These are phyloP conservation scores for Charanyca ferruginea DNA, from an alignment of 2,888 invertebrate species.

Conservation along the genomic window DNA sequence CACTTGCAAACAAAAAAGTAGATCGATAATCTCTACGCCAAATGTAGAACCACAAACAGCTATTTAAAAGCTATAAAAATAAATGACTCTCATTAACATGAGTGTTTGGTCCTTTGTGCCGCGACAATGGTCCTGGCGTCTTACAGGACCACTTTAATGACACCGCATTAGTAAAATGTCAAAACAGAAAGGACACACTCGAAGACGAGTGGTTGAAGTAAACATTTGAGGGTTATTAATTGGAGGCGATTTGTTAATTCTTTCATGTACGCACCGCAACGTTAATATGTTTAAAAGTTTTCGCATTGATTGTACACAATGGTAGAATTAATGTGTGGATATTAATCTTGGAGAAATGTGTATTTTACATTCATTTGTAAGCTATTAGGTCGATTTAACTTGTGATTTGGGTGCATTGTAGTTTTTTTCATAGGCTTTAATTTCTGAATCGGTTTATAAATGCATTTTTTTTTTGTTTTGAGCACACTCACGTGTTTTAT, in stretches of 20 bases:
- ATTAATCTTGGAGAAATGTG: conserved; percentile 66
- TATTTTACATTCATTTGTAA: conserved; percentile 59
- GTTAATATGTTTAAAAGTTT: conserved; percentile 77
- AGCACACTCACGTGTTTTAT: conserved; percentile 12
- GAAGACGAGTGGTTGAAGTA: conserved; percentile 74
- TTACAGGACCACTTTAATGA: conserved; percentile 84
- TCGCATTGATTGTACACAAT: conserved; percentile 80
- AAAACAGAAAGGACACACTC: conserved; percentile 88
- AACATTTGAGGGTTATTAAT: conserved; percentile 82
- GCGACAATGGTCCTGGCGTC: conserved; percentile 77
- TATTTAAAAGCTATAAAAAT: conserved; percentile 89
- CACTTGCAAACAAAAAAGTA: conserved; percentile 57
- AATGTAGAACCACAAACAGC: conserved; percentile 84
- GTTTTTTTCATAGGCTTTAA: conserved; percentile 18
- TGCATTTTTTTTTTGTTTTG: neutral
- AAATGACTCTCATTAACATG: conserved; percentile 88
- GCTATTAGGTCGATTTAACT: conserved; percentile 51
- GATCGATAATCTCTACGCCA: conserved; percentile 80
- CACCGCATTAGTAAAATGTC: conserved; percentile 90
- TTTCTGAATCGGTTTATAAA: conserved; percentile 25
- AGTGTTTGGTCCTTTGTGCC: conserved; percentile 80
- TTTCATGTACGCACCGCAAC: conserved; percentile 81
- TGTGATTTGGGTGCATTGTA: conserved; percentile 54
- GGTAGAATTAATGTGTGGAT: conserved; percentile 70
- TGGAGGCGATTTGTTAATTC: conserved; percentile 86